Percentiles rank a stretch among this genome's conserved stretches.
Evolutionary conservation across 2,888 invertebrate genomes (phyloP).

Genomic region (Ormyrus nitidulus): DNA sequence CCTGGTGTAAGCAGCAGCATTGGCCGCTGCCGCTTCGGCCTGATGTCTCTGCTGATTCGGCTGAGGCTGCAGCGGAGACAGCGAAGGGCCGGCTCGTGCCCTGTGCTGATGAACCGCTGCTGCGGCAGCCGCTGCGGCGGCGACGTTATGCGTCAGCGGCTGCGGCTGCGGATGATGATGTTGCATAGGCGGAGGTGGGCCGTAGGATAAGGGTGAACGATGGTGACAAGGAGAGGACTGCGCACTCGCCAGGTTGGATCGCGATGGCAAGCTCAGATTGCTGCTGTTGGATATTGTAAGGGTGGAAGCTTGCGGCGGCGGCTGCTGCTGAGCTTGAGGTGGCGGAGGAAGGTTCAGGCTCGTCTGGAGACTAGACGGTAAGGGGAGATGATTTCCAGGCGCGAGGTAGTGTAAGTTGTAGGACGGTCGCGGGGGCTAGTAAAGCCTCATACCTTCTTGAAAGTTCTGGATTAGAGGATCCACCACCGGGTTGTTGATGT

Average conservation of each 20-base stretch:
- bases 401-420: slow-evolving; percentile 75
- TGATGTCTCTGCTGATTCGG: slow-evolving; percentile 45
- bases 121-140: slow-evolving; percentile 22
- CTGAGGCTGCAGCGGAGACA: slow-evolving; percentile 56
- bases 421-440: slow-evolving; percentile 78
- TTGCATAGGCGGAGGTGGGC: slow-evolving; percentile 28
- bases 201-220: slow-evolving; percentile 61
- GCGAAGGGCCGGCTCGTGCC: slow-evolving; percentile 27
- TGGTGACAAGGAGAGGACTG: slow-evolving; percentile 71
- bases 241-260: slow-evolving; percentile 64
- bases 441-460: slow-evolving; percentile 89
- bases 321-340: slow-evolving; percentile 63
- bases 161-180: slow-evolving; percentile 57
- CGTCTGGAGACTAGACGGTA: slow-evolving; percentile 70
- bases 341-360: slow-evolving; percentile 68
- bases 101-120: slow-evolving; percentile 36
- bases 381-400: slow-evolving; percentile 71
- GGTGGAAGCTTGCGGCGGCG: slow-evolving; percentile 42
- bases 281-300: slow-evolving; percentile 66
- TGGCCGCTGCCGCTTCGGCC: slow-evolving; percentile 56
- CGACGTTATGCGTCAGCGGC: slow-evolving; percentile 35
- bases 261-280: slow-evolving; percentile 65
- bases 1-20: slow-evolving; percentile 52
- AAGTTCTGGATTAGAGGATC: slow-evolving; percentile 87
- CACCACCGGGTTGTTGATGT: slow-evolving; percentile 77